Base-by-base conservation (phyloP, 2,797 vertebrate genomes). In the Acanthornis magna region DNA sequence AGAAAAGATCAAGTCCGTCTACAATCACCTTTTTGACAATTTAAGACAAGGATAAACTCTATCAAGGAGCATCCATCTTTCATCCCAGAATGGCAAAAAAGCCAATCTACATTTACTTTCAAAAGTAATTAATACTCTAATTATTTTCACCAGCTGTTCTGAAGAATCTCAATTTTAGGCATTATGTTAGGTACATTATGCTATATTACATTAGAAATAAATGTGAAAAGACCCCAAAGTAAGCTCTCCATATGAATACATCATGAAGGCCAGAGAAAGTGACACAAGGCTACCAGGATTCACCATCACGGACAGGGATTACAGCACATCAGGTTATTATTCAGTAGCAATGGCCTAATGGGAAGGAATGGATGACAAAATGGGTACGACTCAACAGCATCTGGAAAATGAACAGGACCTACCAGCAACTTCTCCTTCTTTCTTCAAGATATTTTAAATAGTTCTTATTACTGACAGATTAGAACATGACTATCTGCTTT, bases 31-130 rank as follows among this genome's bases (percentile, higher is more conserved):
- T n/a, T 14, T 4, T 89, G 38, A 34, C 10, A 85, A 53, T 54
- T 85, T 85, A 25, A 61, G 60, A 61, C 27, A 34, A 68, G 16
- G 11, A 43, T 30, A 84, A 85, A 57, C 10, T 60, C 38, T 30
- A 34, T 34, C 29, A 63, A 51, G 47, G 7, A 38, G 10, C 34
- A 65, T 13, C 7, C 12, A 42, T 54, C 43, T 30, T 70, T 70
- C 60, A 40, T 40, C 38, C 18, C 38, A 79, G 4, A 16, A 61
- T 22, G 23, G 47, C 23, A 13, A 48, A 48, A 48, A 42, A 4
- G 0, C 0, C 3, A 74, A 38, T 2, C 7, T 25, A 50, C 34
- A 22, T 61, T 68, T 71, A 29, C 10, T 70, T 60, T 83, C 19
- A 68, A 9, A 40, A 65, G 9, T 42, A 55, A 80, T 79, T 73